Conservation (phyloP, 2,888 invertebrate species). For the Drosophila demipolita region DNA sequence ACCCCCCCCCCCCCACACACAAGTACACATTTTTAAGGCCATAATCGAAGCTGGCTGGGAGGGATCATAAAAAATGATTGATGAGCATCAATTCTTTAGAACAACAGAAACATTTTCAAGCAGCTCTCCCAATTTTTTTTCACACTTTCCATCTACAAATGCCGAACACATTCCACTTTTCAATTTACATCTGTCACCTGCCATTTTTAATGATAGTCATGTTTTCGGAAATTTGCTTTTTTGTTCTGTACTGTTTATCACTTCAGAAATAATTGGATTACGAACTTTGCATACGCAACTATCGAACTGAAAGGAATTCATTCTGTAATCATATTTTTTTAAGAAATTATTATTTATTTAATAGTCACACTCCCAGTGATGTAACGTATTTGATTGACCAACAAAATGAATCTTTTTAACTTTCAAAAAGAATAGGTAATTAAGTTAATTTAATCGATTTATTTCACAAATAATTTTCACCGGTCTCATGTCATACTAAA, state of each 20-base stretch:
- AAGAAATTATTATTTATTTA: background rate
- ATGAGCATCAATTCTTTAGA: conserved; percentile 44
- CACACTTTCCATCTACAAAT: conserved; percentile 7
- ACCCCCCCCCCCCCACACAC: background rate
- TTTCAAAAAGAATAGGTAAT: background rate
- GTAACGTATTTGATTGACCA: background rate
- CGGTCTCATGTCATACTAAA: background rate
- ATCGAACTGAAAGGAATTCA: conserved; percentile 4
- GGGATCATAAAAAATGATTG: conserved; percentile 62
- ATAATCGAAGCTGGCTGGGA: conserved; percentile 50
- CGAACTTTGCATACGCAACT: conserved; percentile 2
- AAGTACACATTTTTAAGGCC: conserved; percentile 21
- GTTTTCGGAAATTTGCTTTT: conserved; percentile 4
- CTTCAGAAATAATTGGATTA: conserved; percentile 15
- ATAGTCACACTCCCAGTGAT: background rate
- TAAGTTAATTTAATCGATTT: background rate
- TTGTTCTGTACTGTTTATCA: conserved; percentile 5
- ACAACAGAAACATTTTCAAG: background rate
- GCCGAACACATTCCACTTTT: background rate
- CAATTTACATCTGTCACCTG: conserved; percentile 4
- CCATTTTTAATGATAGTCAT: conserved; percentile 3
- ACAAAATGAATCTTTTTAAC: too few species aligned
- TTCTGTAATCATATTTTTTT: background rate
- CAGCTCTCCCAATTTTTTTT: background rate
- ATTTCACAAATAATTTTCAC: background rate